Evolutionary conservation across 2,113 vertebrate species (phyloP).

Genomic region (Coturnix japonica): DNA sequence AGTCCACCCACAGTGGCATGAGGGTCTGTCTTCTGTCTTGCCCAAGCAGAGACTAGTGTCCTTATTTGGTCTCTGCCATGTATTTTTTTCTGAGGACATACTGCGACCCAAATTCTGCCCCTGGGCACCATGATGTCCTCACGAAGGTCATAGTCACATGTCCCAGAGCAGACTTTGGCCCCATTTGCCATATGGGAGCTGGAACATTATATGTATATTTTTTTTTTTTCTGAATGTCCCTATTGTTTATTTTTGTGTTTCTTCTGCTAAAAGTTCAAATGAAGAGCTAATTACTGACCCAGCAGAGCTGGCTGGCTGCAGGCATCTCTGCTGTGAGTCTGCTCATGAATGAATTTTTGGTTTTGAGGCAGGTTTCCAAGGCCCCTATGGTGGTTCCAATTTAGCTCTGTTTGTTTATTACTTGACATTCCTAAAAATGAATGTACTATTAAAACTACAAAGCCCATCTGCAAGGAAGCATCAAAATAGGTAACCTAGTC

Average conservation of each 20-base stretch:
- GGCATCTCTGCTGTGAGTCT: background rate
- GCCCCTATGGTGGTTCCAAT: background rate
- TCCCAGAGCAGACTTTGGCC: constrained; percentile 49
- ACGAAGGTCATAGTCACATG: constrained; percentile 5
- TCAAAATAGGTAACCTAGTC: background rate
- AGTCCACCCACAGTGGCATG: fast-evolving
- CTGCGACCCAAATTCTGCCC: background rate
- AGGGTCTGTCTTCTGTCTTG: background rate
- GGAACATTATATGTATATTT: background rate
- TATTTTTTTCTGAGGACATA: background rate
- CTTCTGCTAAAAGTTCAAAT: constrained; percentile 1
- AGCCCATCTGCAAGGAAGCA: background rate
- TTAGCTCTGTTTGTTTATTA: constrained; percentile 36
- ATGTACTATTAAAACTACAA: background rate
- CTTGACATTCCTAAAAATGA: background rate
- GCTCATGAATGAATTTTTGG: constrained; percentile 46
- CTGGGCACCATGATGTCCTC: background rate
- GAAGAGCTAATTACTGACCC: constrained; percentile 30
- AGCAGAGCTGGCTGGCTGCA: constrained; percentile 48
- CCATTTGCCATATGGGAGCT: constrained; percentile 64
- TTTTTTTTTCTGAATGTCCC: background rate
- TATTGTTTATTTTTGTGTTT: constrained; percentile 28
- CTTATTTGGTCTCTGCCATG: background rate
- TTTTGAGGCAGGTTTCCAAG: constrained; percentile 29
- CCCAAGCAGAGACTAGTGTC: fast-evolving